A percentile compares a stretch with the other conserved stretches of the same genome.
phyloP scores from a whole-genome alignment of 2,797 vertebrate genomes.

The Cyprinodon diabolis region DNA sequence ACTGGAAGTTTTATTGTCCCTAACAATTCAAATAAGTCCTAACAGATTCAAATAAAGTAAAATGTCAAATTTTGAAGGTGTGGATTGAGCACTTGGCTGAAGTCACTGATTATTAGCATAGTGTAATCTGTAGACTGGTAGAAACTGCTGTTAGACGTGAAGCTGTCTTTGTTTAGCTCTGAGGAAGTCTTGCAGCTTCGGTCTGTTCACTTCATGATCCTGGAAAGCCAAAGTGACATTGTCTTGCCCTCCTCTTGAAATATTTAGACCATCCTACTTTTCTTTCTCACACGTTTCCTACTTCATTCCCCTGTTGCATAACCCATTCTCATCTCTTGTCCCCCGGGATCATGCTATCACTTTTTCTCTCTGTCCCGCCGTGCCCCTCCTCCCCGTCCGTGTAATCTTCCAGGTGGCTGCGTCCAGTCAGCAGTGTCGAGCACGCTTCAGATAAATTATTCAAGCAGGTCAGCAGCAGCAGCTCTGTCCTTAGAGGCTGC shows the following conservation, averaged over 20 bases:
- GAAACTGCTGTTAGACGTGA: background rate
- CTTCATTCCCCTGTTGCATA: constrained; percentile 26
- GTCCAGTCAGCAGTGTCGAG: constrained; percentile 42
- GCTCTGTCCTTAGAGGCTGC: constrained; percentile 36
- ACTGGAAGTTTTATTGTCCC: too few species aligned
- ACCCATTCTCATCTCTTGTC: constrained; percentile 20
- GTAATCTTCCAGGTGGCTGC: constrained; percentile 64
- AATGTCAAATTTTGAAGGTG: background rate
- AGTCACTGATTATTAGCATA: background rate
- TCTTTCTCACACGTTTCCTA: background rate
- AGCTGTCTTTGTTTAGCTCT: constrained; percentile 6
- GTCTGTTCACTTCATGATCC: background rate
- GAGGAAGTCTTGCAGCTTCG: background rate
- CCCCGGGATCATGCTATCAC: constrained; percentile 2
- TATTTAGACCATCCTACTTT: background rate
- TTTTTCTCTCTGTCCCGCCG: constrained; percentile 15
- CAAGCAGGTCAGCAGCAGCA: constrained; percentile 58
- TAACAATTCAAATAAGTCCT: too few species aligned
- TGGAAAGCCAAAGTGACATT: background rate
- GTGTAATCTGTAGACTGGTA: background rate
- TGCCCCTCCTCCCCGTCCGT: background rate
- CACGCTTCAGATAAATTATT: constrained; percentile 73
- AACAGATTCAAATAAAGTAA: background rate
- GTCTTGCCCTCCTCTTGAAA: background rate
- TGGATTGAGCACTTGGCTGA: background rate